Conservation (phyloP, 2,113 vertebrate species). For the Hypomesus transpacificus region DNA sequence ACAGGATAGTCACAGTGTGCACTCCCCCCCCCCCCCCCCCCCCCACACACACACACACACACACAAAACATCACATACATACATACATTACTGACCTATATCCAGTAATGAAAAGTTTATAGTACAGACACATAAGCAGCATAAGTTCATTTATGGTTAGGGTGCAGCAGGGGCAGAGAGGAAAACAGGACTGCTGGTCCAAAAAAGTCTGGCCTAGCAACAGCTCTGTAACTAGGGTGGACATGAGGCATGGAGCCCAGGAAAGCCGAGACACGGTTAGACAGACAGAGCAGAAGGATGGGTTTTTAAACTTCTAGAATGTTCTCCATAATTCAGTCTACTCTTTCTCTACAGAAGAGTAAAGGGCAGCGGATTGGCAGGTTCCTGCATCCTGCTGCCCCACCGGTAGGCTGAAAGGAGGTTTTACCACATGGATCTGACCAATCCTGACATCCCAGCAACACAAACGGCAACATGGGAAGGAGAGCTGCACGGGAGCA, state of each 20-base stretch:
- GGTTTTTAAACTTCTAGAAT: too few relatives aligned
- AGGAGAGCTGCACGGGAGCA: background rate
- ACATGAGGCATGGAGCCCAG: conserved; percentile 29
- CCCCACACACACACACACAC: background rate
- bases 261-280: conserved; percentile 31
- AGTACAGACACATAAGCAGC: background rate
- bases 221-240: conserved; percentile 50
- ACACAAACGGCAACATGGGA: background rate
- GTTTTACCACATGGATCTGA: background rate
- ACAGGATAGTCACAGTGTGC: background rate
- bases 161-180: background rate
- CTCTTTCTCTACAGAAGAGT: too few relatives aligned
- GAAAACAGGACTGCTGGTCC: background rate
- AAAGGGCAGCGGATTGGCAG: too few relatives aligned
- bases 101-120: background rate
- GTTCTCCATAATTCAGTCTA: too few relatives aligned
- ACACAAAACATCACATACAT: background rate
- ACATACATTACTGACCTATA: background rate
- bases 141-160: background rate
- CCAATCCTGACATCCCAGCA: conserved; percentile 8
- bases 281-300: conserved; percentile 23
- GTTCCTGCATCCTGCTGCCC: too few relatives aligned
- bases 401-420: background rate
- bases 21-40: background rate
- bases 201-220: conserved; percentile 48